Evolutionary conservation across 2,888 invertebrate genomes (phyloP).

Genomic region (Ennomos fuscantarius): DNA sequence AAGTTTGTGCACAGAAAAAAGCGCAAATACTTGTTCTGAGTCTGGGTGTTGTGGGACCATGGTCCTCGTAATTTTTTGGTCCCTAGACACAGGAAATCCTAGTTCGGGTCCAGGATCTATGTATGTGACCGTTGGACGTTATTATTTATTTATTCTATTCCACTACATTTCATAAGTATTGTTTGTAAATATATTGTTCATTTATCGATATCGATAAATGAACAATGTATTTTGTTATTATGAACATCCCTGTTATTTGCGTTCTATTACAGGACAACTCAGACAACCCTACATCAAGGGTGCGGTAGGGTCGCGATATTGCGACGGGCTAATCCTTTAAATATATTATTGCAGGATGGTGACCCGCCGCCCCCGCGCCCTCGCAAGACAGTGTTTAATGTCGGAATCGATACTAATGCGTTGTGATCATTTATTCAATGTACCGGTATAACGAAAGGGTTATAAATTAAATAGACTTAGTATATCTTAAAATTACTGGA

Average conservation of each 20-base stretch:
- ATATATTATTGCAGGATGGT: conserved; percentile 83
- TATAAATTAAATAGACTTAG: neutral
- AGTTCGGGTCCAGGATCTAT: too few species aligned
- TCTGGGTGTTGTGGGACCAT: too few species aligned
- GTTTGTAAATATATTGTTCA: neutral
- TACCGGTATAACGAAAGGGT: conserved; percentile 14
- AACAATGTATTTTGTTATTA: too few species aligned
- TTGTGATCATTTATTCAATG: conserved; percentile 54
- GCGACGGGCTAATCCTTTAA: conserved; percentile 84
- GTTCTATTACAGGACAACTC: neutral
- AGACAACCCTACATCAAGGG: conserved; percentile 33
- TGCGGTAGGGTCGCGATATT: conserved; percentile 80
- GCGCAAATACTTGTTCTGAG: too few species aligned
- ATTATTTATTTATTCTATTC: too few species aligned
- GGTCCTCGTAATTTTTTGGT: too few species aligned
- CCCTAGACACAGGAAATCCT: too few species aligned
- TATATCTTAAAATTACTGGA: too few species aligned
- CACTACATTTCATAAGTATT: too few species aligned
- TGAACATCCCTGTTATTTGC: neutral
- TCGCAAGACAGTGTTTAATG: conserved; percentile 75
- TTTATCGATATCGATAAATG: too few species aligned
- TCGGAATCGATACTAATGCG: conserved; percentile 76
- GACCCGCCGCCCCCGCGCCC: conserved; percentile 62
- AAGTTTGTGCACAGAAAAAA: too few species aligned
- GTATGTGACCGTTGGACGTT: too few species aligned